phyloP scores from a whole-genome alignment of 2,888 invertebrate genomes.

The Galerucella calmariensis region DNA sequence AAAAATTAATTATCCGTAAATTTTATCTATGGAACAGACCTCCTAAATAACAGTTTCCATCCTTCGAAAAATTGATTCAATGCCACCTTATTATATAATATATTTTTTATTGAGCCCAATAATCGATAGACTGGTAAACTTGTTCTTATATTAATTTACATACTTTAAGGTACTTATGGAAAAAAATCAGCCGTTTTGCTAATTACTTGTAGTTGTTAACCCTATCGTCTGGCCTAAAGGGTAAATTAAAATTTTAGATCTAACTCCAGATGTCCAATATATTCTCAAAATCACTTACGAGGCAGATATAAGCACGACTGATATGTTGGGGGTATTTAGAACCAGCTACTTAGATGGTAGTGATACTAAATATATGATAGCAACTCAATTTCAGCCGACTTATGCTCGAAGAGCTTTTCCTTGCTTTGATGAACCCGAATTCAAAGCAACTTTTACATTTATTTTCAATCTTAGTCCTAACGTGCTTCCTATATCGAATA shows the following conservation, averaged over 20 bases:
- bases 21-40: no score
- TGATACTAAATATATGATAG: conserved; percentile 68
- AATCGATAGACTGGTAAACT: no score
- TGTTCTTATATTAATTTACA: no score
- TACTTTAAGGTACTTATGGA: no score
- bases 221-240: no score
- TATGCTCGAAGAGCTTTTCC: conserved; percentile 78
- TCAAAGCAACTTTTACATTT: conserved; percentile 74
- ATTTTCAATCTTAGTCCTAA: conserved; percentile 62
- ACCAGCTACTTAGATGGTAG: conserved; percentile 51
- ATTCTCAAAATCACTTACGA: conserved; percentile 25
- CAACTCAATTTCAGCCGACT: conserved; percentile 77
- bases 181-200: no score
- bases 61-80: no score
- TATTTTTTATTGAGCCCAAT: no score
- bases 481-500: conserved; percentile 53
- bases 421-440: conserved; percentile 79
- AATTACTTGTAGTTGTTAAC: no score
- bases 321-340: conserved; percentile 66
- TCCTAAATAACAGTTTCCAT: no score
- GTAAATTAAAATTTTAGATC: not conserved
- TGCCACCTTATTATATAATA: no score
- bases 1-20: no score
- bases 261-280: conserved; percentile 11
- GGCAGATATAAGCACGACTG: conserved; percentile 53